Evolutionary conservation across 1,140 invertebrate species (phyloP), one percentile per base, ranked within the genome.

Genomic region (Acyrthosiphon pisum): DNA sequence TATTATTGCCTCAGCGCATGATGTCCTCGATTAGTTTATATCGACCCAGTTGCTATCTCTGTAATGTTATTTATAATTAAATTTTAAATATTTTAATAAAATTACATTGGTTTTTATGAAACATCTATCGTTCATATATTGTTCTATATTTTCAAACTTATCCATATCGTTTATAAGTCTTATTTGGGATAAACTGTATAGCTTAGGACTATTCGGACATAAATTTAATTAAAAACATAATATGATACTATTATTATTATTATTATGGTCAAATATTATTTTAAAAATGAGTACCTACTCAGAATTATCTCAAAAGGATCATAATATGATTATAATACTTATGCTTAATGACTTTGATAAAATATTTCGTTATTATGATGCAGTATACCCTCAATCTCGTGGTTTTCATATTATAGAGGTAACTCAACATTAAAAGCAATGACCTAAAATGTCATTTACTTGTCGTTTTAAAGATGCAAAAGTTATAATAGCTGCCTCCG

Each of bases 1-100:
- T 68, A 30, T 0, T 30, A 68, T 68, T 68, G 60, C 0, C 30
- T 68, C 60, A n/a, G 11, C 11, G 30, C 30, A 30, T 11, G 11
- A 30, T n/a, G 11, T 4, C 30, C 30, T n/a, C 0, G 11, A n/a
- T n/a, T n/a, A 6, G 9, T 14, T 14, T 6, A 14, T 68, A n/a
- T n/a, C 9, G 20, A n/a, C 4, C 0, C 11, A n/a, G 60, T n/a
- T 14, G 30, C 1, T n/a, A 6, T 1, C 4, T 14, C 11, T n/a
- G 20, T 68, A n/a, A 30, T 68, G 26, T 68, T n/a, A 4, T 68
- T 68, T 1, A n/a, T 68, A 68, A n/a, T 4, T 68, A 11, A 1
- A 14, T 68, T 30, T 68, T 14, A n/a, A 68, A 30, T n/a, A n/a
- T 68, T 68, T 68, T n/a, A 18, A 68, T 3, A 18, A 4, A 30